Percentiles rank a stretch among this genome's conserved stretches.
Evolutionary conservation across 2,113 vertebrate genomes (phyloP).

Genomic region (Chloebia gouldiae): DNA sequence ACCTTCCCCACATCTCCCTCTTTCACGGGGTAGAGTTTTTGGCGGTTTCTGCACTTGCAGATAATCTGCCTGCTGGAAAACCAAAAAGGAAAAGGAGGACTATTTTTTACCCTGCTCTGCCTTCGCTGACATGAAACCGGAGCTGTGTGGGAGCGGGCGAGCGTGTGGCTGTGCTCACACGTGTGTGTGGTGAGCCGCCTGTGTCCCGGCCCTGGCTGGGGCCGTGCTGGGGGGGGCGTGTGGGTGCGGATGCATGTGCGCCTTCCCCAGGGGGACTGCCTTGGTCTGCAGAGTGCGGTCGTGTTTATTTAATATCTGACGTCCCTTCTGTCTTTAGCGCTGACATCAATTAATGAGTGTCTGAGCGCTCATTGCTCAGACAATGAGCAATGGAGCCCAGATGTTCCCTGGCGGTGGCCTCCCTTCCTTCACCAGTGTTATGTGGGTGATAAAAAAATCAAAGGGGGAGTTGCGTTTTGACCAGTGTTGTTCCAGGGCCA

Average conservation of each 20-base stretch:
- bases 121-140: constrained; percentile 19
- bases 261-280: neutral
- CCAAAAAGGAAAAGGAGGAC: neutral
- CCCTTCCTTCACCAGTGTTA: neutral
- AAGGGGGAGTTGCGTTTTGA: neutral
- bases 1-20: neutral
- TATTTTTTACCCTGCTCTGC: neutral
- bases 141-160: constrained; percentile 41
- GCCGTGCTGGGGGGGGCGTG: neutral
- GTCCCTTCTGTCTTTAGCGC: constrained; percentile 61
- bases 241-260: neutral
- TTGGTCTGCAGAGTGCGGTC: constrained; percentile 2
- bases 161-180: constrained; percentile 44
- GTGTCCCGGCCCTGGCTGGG: neutral
- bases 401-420: constrained; percentile 55
- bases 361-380: neutral
- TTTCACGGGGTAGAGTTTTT: accelerated
- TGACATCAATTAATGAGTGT: constrained; percentile 51
- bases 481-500: neutral
- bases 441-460: constrained; percentile 20
- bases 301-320: constrained; percentile 67
- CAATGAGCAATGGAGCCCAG: constrained; percentile 63
- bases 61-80: constrained; percentile 9
- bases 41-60: neutral
- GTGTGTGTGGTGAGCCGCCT: neutral